Conservation (phyloP, 1,140 invertebrate species). For the Rhagoletis pomonella region DNA sequence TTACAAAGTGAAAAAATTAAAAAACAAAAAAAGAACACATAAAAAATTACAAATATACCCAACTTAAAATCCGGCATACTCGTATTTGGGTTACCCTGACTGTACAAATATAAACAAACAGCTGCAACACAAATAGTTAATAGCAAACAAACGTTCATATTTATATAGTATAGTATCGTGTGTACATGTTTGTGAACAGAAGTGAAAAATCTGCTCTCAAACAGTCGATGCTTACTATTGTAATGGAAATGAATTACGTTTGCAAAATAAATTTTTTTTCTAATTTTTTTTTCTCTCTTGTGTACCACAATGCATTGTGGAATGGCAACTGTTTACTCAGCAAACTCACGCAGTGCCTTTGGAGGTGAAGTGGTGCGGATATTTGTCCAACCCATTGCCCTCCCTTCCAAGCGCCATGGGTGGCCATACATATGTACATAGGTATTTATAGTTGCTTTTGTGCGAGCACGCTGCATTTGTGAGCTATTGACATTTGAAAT, state of each 20-base stretch:
- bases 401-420: constrained; percentile 7
- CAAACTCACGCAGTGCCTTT: not conserved
- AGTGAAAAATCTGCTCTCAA: not conserved
- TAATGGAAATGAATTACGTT: constrained; percentile 25
- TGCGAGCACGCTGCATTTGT: not conserved
- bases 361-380: not conserved
- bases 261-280: not conserved
- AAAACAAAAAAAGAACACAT: no score
- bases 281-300: not conserved
- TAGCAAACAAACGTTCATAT: not conserved
- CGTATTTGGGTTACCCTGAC: no score
- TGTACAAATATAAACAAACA: not conserved
- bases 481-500: constrained; percentile 44
- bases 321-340: constrained; percentile 23
- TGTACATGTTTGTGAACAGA: not conserved
- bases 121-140: not conserved
- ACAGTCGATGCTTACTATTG: constrained; percentile 5
- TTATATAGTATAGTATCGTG: not conserved
- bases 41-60: no score
- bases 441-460: not conserved
- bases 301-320: not conserved
- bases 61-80: no score
- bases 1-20: no score
- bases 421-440: not conserved
- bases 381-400: not conserved